Conservation (phyloP, 2,888 invertebrate genomes). For the Pristionchus mayeri region DNA sequence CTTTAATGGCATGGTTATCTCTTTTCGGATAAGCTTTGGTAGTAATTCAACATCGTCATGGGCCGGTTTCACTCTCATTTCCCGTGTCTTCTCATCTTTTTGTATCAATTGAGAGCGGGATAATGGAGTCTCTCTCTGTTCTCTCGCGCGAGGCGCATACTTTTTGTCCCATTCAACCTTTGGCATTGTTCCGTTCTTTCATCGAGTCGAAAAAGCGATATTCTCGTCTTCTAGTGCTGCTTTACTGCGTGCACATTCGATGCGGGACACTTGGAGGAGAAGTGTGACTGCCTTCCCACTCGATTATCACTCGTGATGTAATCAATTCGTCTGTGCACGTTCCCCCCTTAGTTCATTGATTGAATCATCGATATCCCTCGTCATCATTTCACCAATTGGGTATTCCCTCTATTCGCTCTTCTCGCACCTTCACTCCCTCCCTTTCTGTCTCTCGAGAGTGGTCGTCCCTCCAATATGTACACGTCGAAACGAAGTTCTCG, state of each 20-base stretch:
- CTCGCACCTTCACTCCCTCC: background rate
- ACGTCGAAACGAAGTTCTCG: slow-evolving; percentile 33
- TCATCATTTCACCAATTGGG: too few relatives aligned
- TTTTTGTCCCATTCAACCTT: slow-evolving; percentile 37
- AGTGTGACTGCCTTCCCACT: slow-evolving; percentile 2
- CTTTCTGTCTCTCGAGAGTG: background rate
- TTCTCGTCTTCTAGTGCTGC: background rate
- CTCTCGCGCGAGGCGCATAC: background rate
- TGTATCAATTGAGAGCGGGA: slow-evolving; percentile 36
- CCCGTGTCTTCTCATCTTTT: slow-evolving; percentile 29
- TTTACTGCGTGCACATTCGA: slow-evolving; percentile 14
- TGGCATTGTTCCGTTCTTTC: slow-evolving; percentile 37
- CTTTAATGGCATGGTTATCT: background rate
- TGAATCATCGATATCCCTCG: background rate
- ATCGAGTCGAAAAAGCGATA: background rate
- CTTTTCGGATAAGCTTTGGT: slow-evolving; percentile 1
- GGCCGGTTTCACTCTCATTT: slow-evolving; percentile 39
- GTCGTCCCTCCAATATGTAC: slow-evolving; percentile 9
- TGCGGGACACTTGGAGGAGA: background rate
- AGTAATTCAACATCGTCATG: slow-evolving; percentile 18
- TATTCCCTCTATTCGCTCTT: background rate
- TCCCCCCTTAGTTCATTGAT: slow-evolving; percentile 8
- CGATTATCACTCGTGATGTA: slow-evolving; percentile 18
- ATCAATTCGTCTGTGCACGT: background rate
- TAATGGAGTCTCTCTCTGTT: slow-evolving; percentile 34